phyloP scores from a whole-genome alignment of 1,140 invertebrate species.

The Laupala kohalensis region DNA sequence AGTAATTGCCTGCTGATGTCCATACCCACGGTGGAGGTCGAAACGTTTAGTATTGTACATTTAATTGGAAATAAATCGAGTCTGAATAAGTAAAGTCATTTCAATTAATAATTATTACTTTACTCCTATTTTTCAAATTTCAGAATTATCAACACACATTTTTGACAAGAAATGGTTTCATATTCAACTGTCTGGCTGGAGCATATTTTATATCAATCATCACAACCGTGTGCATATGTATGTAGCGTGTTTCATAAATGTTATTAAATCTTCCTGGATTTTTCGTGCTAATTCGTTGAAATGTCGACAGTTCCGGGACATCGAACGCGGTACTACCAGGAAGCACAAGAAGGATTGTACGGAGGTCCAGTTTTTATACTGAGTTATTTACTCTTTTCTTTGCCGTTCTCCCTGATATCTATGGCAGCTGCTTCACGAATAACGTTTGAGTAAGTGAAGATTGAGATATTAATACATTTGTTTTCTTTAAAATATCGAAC shows the following conservation, averaged over 20 bases:
- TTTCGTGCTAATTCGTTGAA: neutral
- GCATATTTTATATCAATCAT: constrained; percentile 69
- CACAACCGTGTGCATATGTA: constrained; percentile 64
- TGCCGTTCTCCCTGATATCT: constrained; percentile 66
- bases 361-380: constrained; percentile 69
- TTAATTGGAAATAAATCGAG: too few species aligned
- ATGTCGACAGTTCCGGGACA: constrained; percentile 57
- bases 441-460: constrained; percentile 56
- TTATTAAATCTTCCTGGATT: neutral
- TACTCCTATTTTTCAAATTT: constrained; percentile 15
- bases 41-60: too few species aligned
- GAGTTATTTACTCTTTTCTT: constrained; percentile 60
- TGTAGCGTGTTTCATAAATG: too few species aligned
- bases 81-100: too few species aligned
- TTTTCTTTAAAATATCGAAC: too few species aligned
- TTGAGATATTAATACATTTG: constrained; percentile 6
- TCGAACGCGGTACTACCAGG: constrained; percentile 80
- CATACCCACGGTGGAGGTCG: too few species aligned
- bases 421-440: constrained; percentile 49
- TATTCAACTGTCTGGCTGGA: constrained; percentile 65
- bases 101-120: neutral
- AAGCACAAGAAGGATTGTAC: constrained; percentile 74
- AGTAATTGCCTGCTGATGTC: too few species aligned
- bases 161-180: constrained; percentile 60
- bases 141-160: constrained; percentile 58